Evolutionary conservation across 2,113 vertebrate genomes (phyloP), one percentile per base, ranked within the genome.

Genomic region (Nibea albiflora): DNA sequence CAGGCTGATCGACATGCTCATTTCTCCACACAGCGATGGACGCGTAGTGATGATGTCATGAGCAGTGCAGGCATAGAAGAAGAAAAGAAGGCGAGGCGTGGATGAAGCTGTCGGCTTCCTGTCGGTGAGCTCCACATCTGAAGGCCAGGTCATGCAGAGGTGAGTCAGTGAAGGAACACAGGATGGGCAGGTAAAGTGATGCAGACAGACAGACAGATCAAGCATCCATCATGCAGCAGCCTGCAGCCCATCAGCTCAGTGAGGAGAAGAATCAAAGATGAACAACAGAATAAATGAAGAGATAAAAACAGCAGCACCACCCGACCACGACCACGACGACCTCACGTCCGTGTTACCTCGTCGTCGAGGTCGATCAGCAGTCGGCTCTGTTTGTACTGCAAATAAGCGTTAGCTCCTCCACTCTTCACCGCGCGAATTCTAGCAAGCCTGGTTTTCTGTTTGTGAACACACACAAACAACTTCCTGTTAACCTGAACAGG

Each of bases 391-490:
- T 98, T 98, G 95, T 96, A 97, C 94, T 96, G 96, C 96, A 98
- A 96, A 94, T 96, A 98, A 81, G 97, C 96, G 16, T 95, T 97
- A 77, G 96, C 92, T 0, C 96, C 97, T 82, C 96, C 95, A 1
- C 91, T 98, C 94, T 98, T 98, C 78, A 96, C 94, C 8, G 95
- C 96, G 0, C 81, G 93, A 92, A 98, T 97, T 90, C 97, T 96
- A 87, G 96, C 97, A 22, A 98, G 96, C 89, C 96, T 96, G 82
- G 96, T 95, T 97, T 98, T 99, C 97, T 99, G 94, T 65, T 86
- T 78, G 88, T 74, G 70, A 92, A 94, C 88, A 93, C 87, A 93
- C 68, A 91, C 89, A 93, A 57, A 92, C 3, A 14, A 35, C 31
- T 35, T 35, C 31, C 31, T 35, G 31, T 35, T 35, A 35, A 35